phyloP scores from a whole-genome alignment of 2,113 vertebrate genomes.

The Ceyx melanurus region DNA sequence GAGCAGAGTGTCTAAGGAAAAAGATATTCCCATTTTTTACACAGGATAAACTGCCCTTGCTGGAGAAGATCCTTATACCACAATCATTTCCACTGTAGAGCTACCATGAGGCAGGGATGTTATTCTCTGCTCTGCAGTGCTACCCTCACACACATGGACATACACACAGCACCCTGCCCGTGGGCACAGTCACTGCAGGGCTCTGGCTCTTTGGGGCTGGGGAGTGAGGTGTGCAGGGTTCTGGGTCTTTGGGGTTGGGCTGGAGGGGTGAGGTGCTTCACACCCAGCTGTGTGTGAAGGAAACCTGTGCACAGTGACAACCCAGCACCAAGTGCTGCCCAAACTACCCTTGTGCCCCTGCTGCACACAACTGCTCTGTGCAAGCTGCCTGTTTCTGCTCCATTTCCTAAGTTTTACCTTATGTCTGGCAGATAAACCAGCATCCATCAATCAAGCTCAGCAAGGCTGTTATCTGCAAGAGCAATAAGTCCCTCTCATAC shows the following conservation, averaged over 20 bases:
- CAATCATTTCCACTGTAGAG: background rate
- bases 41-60: background rate
- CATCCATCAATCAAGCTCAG: slow-evolving; percentile 50
- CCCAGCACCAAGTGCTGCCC: background rate
- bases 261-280: accelerated
- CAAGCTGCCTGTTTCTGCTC: slow-evolving; percentile 19
- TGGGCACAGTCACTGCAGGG: accelerated
- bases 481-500: background rate
- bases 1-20: background rate
- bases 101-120: background rate
- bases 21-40: background rate
- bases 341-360: background rate
- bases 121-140: background rate
- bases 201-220: background rate
- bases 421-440: slow-evolving; percentile 33
- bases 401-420: slow-evolving; percentile 33
- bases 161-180: accelerated
- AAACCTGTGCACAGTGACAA: accelerated
- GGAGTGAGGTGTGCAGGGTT: background rate
- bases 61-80: background rate
- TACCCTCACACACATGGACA: background rate
- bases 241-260: background rate
- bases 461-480: slow-evolving; percentile 32
- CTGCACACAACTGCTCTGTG: background rate
- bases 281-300: background rate